Conservation (phyloP, 2,797 vertebrate species). For the Tarsius wallacei region DNA sequence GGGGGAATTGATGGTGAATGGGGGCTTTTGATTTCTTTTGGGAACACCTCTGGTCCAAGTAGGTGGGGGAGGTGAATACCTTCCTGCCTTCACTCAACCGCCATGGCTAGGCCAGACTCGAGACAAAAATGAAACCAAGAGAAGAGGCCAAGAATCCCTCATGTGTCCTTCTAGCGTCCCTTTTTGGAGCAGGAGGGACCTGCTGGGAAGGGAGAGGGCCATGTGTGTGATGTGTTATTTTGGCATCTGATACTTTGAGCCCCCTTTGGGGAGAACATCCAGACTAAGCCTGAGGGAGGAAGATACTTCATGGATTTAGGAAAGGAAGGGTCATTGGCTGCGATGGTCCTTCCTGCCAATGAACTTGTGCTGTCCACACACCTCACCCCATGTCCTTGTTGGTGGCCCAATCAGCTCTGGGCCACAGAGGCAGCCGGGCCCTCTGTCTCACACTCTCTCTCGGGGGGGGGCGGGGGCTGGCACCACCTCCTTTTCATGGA, state of each 20-base stretch:
- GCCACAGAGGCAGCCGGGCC: background rate
- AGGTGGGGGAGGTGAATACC: background rate
- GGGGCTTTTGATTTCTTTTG: slow-evolving; percentile 45
- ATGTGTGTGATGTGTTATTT: background rate
- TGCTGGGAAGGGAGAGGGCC: background rate
- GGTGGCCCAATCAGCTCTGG: background rate
- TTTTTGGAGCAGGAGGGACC: background rate
- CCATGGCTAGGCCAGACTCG: background rate
- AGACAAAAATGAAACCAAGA: slow-evolving; percentile 64
- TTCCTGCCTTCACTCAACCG: slow-evolving; percentile 30
- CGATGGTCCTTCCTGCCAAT: background rate
- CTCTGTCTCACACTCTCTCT: background rate
- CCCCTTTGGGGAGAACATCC: background rate
- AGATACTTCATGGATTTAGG: background rate
- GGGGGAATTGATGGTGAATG: slow-evolving; percentile 36
- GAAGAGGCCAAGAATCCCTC: slow-evolving; percentile 11
- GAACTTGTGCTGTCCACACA: rapidly evolving
- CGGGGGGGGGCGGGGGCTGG: background rate
- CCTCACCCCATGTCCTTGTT: background rate
- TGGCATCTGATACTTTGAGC: background rate
- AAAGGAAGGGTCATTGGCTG: background rate
- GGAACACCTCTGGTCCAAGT: background rate
- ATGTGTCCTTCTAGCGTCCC: background rate
- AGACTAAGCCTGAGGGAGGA: background rate
- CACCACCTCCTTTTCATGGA: background rate